Evolutionary conservation across 1,140 invertebrate species (phyloP).

Genomic region (Neodiprion virginianus): DNA sequence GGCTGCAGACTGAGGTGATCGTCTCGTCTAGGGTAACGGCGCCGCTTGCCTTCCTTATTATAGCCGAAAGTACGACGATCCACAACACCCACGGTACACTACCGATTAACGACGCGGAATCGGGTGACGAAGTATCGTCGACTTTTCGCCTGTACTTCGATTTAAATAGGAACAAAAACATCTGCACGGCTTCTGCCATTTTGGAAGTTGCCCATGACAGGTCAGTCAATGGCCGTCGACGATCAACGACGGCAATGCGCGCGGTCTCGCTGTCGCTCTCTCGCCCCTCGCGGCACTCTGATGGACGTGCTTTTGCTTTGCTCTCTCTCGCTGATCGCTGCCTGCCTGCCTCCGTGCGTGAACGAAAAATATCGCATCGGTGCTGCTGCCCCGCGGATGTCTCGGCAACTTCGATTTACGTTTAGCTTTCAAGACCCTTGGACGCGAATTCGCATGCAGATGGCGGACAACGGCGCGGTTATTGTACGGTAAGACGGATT

Average conservation of each 20-base stretch:
- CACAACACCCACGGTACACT: slow-evolving; percentile 29
- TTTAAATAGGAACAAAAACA: slow-evolving; percentile 85
- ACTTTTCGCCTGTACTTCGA: slow-evolving; percentile 82
- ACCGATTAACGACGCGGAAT: slow-evolving; percentile 19
- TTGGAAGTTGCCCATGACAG: slow-evolving; percentile 63
- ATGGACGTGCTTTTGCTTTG: too few species aligned
- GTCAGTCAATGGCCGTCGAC: slow-evolving; percentile 53
- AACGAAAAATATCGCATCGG: too few species aligned
- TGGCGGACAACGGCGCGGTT: too few species aligned
- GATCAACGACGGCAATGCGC: background rate
- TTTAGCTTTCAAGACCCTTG: too few species aligned
- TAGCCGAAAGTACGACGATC: slow-evolving; percentile 28
- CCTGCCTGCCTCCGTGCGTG: too few species aligned
- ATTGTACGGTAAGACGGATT: too few species aligned
- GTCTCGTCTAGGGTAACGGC: slow-evolving; percentile 31
- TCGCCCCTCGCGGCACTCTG: background rate
- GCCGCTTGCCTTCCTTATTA: slow-evolving; percentile 16
- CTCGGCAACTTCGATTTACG: too few species aligned
- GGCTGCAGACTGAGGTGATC: slow-evolving; percentile 48
- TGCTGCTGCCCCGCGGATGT: too few species aligned
- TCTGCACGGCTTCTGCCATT: slow-evolving; percentile 80
- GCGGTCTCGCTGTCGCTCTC: slow-evolving; percentile 5
- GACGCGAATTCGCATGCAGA: too few species aligned
- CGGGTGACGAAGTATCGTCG: slow-evolving; percentile 17
- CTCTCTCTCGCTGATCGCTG: too few species aligned